These are phyloP conservation scores for Carpatolechia fugitivella DNA, from an alignment of 2,888 invertebrate species.

Conservation along the genomic window DNA sequence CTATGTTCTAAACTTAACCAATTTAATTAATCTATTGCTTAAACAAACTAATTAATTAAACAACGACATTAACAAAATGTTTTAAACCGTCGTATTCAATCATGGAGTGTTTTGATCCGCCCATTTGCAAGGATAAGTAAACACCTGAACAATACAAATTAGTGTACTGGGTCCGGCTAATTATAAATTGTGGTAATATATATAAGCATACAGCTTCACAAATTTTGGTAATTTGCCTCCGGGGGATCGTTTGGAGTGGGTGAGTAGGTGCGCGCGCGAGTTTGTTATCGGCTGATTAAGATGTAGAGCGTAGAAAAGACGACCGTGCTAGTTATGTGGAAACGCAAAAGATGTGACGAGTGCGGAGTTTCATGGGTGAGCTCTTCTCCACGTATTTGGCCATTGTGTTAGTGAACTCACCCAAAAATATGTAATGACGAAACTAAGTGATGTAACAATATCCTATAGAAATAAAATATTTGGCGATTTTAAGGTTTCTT, in stretches of 20 bases:
- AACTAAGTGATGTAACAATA: no score
- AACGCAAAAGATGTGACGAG: no score
- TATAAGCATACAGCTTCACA: constrained; percentile 45
- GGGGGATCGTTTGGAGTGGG: constrained; percentile 29
- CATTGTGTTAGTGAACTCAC: no score
- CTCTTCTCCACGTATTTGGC: no score
- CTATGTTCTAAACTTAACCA: no score
- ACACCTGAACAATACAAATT: constrained; percentile 38
- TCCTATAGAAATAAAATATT: no score
- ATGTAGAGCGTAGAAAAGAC: background rate
- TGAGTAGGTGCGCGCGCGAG: background rate
- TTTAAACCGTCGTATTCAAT: constrained; percentile 31
- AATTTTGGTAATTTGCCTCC: constrained; percentile 42
- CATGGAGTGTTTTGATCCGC: constrained; percentile 21
- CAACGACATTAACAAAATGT: constrained; percentile 5
- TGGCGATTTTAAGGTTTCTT: no score
- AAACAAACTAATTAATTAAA: no score
- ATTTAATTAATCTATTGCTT: no score
- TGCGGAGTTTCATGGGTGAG: no score
- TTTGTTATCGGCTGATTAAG: background rate
- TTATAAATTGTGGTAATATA: constrained; percentile 54
- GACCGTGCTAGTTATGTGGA: background rate
- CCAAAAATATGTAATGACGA: no score
- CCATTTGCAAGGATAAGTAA: constrained; percentile 19
- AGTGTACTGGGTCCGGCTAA: constrained; percentile 46